phyloP scores from a whole-genome alignment of 2,113 vertebrate species.

The Clupea harengus region DNA sequence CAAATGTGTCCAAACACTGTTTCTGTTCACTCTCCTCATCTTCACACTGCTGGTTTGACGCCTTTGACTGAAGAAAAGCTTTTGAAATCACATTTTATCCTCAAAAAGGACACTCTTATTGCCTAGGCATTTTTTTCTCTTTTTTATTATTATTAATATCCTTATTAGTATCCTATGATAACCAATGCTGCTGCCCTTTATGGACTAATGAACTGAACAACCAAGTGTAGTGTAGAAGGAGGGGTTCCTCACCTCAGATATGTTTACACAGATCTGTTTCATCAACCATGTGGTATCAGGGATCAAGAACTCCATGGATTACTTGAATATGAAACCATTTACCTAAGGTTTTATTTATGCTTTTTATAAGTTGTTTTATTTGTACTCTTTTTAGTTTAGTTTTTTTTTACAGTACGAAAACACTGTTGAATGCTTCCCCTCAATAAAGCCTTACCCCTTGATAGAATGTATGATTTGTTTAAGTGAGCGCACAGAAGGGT shows the following conservation, averaged over 20 bases:
- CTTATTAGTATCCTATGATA: neutral
- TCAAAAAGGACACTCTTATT: constrained; percentile 8
- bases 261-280: constrained; percentile 74
- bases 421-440: neutral
- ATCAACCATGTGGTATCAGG: constrained; percentile 72
- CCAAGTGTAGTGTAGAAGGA: neutral
- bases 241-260: constrained; percentile 63
- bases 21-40: neutral
- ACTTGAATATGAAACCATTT: constrained; percentile 84
- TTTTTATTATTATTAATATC: neutral
- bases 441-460: neutral
- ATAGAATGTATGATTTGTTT: neutral
- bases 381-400: constrained; percentile 57
- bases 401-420: constrained; percentile 43
- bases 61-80: neutral
- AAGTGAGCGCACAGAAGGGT: neutral
- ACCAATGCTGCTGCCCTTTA: constrained; percentile 63
- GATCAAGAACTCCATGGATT: constrained; percentile 80
- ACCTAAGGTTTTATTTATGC: constrained; percentile 72
- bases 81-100: constrained; percentile 2
- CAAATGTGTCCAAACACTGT: constrained; percentile 9
- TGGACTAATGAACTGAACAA: constrained; percentile 39
- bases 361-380: constrained; percentile 20
- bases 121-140: neutral
- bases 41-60: neutral